phyloP scores from a whole-genome alignment of 1,140 invertebrate species.

The Wasmannia auropunctata region DNA sequence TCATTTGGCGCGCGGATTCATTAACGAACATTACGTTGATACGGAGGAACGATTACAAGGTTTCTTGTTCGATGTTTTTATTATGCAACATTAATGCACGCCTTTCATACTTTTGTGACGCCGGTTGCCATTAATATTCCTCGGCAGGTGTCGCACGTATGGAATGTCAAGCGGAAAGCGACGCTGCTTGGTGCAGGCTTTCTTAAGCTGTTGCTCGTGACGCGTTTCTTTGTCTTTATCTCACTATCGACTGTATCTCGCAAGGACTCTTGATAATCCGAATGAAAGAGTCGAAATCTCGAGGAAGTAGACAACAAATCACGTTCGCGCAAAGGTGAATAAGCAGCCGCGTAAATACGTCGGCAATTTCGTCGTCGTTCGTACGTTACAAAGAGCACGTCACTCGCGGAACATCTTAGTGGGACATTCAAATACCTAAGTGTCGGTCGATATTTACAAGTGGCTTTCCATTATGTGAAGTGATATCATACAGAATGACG shows the following conservation, averaged over 20 bases:
- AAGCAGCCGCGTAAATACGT: constrained; percentile 6
- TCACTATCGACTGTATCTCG: not conserved
- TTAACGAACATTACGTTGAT: not conserved
- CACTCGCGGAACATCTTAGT: not conserved
- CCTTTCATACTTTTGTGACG: constrained; percentile 44
- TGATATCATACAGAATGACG: constrained; percentile 2
- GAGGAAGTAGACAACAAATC: constrained; percentile 17
- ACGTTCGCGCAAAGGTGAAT: not conserved
- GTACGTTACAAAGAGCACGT: not conserved
- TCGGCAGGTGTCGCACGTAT: constrained; percentile 20
- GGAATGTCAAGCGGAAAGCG: constrained; percentile 33
- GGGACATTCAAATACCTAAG: not conserved
- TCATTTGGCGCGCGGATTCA: not conserved
- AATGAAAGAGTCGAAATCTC: constrained; percentile 13
- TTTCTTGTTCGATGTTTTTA: not conserved
- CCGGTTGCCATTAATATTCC: constrained; percentile 41
- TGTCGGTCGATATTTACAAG: not conserved
- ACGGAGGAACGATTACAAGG: constrained; percentile 27
- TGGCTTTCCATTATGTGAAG: constrained; percentile 17
- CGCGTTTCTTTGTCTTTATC: constrained; percentile 38
- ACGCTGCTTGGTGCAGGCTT: not conserved
- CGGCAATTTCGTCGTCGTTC: not conserved
- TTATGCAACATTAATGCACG: constrained; percentile 52
- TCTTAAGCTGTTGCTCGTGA: not conserved
- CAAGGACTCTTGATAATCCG: constrained; percentile 26